phyloP scores from a whole-genome alignment of 1,140 invertebrate genomes.

The Callitettix versicolor region DNA sequence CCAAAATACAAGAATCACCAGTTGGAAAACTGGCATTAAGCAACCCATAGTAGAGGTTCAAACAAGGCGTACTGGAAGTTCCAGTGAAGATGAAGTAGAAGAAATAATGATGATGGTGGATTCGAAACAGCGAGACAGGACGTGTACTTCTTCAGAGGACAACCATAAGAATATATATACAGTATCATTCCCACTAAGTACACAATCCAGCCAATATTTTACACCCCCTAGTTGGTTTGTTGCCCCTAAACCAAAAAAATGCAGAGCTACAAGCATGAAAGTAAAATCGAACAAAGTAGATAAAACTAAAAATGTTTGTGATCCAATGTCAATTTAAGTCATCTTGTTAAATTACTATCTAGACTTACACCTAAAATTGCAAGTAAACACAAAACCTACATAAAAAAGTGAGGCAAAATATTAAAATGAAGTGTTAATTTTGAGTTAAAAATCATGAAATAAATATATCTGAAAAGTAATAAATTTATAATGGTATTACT shows the following conservation, averaged over 20 bases:
- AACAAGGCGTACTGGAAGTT: not conserved
- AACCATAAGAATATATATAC: not conserved
- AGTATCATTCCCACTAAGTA: not conserved
- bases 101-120: slow-evolving; percentile 8
- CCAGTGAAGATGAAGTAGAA: slow-evolving; percentile 5
- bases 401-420: no score
- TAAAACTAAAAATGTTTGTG: no score
- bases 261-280: not conserved
- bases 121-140: not conserved
- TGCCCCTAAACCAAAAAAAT: not conserved
- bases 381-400: no score
- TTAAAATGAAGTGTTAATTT: no score
- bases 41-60: not conserved
- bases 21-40: slow-evolving; percentile 3
- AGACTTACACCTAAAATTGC: no score
- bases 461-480: no score
- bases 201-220: not conserved
- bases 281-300: not conserved
- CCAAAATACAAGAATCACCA: not conserved
- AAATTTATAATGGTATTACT: no score
- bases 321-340: no score
- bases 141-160: not conserved
- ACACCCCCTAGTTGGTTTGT: slow-evolving; percentile 2
- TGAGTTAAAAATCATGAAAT: no score
- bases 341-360: no score